Percentiles rank a stretch among this genome's conserved stretches.
phyloP scores from a whole-genome alignment of 2,113 vertebrate species.

The Peromyscus maniculatus region DNA sequence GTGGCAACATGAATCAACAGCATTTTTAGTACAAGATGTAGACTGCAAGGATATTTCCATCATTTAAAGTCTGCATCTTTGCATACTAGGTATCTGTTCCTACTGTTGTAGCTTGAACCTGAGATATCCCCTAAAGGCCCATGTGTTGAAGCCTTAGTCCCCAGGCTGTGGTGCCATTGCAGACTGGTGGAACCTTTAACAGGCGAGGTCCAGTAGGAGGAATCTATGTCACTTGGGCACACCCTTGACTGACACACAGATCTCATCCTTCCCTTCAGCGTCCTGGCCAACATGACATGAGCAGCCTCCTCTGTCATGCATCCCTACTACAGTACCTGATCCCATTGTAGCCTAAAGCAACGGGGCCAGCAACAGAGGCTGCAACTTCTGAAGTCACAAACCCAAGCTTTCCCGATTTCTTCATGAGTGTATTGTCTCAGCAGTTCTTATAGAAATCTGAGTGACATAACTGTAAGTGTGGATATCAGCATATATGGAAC shows the following conservation, averaged over 20 bases:
- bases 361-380: neutral
- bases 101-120: neutral
- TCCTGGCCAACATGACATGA: neutral
- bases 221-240: neutral
- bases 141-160: neutral
- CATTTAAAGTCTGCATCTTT: neutral
- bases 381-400: neutral
- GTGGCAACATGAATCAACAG: neutral
- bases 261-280: neutral
- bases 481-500: neutral
- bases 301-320: neutral
- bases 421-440: neutral
- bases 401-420: neutral
- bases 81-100: neutral
- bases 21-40: neutral
- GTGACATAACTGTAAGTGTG: neutral
- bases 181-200: neutral
- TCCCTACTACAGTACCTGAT: fast-evolving
- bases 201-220: neutral
- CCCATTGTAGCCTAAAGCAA: too few species aligned
- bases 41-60: neutral
- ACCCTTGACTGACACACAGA: too few species aligned
- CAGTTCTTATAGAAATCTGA: neutral
- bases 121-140: neutral
- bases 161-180: neutral